Evolutionary conservation across 2,888 invertebrate genomes (phyloP).

Genomic region (Melinopterus prodromus): DNA sequence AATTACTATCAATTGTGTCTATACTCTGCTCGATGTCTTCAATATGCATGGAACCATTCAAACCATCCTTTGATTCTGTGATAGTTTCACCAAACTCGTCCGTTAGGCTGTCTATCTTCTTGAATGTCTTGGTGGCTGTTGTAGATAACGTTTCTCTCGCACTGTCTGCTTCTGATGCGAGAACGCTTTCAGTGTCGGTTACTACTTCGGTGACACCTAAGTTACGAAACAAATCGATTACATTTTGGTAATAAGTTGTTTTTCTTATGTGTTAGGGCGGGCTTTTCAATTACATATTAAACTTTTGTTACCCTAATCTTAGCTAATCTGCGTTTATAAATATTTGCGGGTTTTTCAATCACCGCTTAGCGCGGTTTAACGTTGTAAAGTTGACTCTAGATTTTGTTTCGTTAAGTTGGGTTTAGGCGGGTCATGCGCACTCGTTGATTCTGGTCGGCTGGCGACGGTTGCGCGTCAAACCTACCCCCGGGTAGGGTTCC

Average conservation of each 20-base stretch:
- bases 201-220: slow-evolving; percentile 50
- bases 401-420: too few relatives aligned
- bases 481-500: too few relatives aligned
- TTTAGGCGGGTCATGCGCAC: too few relatives aligned
- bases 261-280: background rate
- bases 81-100: slow-evolving; percentile 41
- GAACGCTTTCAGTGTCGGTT: slow-evolving; percentile 56
- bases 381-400: too few relatives aligned
- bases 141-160: slow-evolving; percentile 28
- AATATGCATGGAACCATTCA: slow-evolving; percentile 45
- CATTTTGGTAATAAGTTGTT: background rate
- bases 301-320: too few relatives aligned
- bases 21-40: slow-evolving; percentile 49
- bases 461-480: too few relatives aligned
- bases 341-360: too few relatives aligned
- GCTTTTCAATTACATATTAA: too few relatives aligned
- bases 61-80: slow-evolving; percentile 44
- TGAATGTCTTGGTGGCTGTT: slow-evolving; percentile 31
- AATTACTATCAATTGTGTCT: slow-evolving; percentile 49
- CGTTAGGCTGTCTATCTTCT: slow-evolving; percentile 35
- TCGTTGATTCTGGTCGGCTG: too few relatives aligned
- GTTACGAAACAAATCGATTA: slow-evolving; percentile 39
- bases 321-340: too few relatives aligned
- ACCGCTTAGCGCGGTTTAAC: too few relatives aligned
- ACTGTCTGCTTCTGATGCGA: slow-evolving; percentile 52